These are phyloP conservation scores for Melanogrammus aeglefinus DNA, from an alignment of 2,797 vertebrate genomes.

Conservation along the genomic window DNA sequence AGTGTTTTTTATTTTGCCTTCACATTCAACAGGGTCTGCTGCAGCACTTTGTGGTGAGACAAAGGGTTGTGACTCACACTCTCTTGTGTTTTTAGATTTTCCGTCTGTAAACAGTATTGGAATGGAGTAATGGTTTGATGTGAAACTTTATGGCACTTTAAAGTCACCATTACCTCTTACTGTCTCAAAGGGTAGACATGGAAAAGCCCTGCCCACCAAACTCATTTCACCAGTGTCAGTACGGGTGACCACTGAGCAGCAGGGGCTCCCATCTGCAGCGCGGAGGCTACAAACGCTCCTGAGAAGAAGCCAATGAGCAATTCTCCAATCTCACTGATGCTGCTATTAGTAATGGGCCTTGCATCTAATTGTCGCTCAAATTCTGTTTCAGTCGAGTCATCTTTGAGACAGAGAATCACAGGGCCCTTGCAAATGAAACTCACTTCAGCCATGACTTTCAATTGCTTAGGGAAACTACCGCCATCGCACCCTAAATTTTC, in stretches of 20 bases:
- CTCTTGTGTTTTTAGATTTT: neutral
- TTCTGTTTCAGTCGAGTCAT: constrained; percentile 45
- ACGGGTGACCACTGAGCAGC: constrained; percentile 58
- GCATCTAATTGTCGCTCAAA: constrained; percentile 53
- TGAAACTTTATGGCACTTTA: constrained; percentile 23
- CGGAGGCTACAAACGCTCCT: constrained; percentile 45
- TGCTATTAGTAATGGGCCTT: constrained; percentile 51
- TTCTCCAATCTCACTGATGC: constrained; percentile 31
- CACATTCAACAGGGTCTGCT: neutral
- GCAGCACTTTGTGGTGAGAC: neutral
- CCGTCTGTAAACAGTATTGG: constrained; percentile 6
- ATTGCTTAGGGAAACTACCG: constrained; percentile 54
- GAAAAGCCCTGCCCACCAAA: constrained; percentile 46
- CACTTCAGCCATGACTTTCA: constrained; percentile 48
- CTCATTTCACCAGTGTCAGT: constrained; percentile 51
- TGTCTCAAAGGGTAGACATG: constrained; percentile 32
- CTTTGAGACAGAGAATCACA: constrained; percentile 28
- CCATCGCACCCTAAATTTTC: constrained; percentile 20
- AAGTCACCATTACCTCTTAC: constrained; percentile 20
- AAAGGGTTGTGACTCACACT: neutral
- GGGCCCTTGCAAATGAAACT: constrained; percentile 33
- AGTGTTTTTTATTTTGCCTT: too few species aligned
- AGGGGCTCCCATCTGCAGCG: constrained; percentile 34
- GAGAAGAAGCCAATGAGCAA: constrained; percentile 37
- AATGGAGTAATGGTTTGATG: constrained; percentile 15